Evolutionary conservation across 1,140 invertebrate species (phyloP), one percentile per base, ranked within the genome.

Genomic region (Bombus vancouverensis): DNA sequence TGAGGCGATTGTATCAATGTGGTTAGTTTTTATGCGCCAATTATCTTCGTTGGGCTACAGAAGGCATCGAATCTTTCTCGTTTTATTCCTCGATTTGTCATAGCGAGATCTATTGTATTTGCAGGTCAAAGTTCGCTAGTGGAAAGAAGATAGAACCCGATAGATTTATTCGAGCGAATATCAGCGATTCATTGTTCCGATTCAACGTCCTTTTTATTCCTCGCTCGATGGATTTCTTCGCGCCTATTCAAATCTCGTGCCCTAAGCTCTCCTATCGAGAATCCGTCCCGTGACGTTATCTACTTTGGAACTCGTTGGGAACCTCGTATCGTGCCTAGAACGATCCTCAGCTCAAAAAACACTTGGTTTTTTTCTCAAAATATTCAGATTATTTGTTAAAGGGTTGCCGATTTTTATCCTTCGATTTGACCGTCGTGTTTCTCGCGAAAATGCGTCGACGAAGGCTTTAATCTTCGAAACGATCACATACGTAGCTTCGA

Each of bases 111-210:
- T 22, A 8, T 53, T 2, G 47, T 32, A 68, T 66, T 83, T 32
- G 4, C 73, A 8, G 25, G 28, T 15, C 28, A 83, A 68, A 71
- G 71, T 47, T 82, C 80, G 15, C 57, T 2, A 15, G 25, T 6
- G 22, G n/a, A 32, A 37, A 32, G 37, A 10, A 62, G 37, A 70
- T 39, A 59, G 37, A 34, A 53, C 47, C 37, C 13, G 77, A 78
- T 62, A 15, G 75, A 78, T 84, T 79, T 78, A 78, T 79, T 47
- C 75, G 34, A 39, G 18, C 59, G 42, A 32, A 75, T 47, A 83
- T 83, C 72, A 34, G 10, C 57, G 62, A 68, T 68, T 83, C 44
- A 62, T 84, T 84, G 82, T 84, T 78, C 82, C 75, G 47, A 34
- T 22, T 78, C 75, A 22, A 28, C 25, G 53, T 34, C 0, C 66